A percentile compares a stretch with the other conserved stretches of the same genome.
These are phyloP conservation scores for Ladona fulva DNA, from an alignment of 1,140 invertebrate species.

Conservation along the genomic window DNA sequence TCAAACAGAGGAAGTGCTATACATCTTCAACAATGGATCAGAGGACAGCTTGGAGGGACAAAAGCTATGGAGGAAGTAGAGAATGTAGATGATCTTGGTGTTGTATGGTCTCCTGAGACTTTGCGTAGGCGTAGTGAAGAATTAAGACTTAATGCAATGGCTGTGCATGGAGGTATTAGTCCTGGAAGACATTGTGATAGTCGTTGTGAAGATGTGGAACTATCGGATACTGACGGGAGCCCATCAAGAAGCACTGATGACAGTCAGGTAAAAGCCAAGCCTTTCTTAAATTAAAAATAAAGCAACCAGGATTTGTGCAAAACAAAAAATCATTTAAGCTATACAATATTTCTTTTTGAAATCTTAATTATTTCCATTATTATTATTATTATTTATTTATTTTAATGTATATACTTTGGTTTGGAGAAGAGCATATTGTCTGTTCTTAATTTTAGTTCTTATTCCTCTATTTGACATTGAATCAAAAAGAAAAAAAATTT, in stretches of 20 bases:
- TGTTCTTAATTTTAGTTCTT: not conserved
- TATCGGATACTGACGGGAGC: constrained; percentile 48
- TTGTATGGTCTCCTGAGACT: constrained; percentile 55
- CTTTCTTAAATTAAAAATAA: too few relatives aligned
- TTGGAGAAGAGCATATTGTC: not conserved
- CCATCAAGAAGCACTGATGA: constrained; percentile 31
- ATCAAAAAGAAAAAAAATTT: not conserved
- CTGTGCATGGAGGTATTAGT: constrained; percentile 39
- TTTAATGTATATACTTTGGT: not conserved
- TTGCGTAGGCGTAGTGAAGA: constrained; percentile 54
- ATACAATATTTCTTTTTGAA: not conserved
- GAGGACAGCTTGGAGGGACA: constrained; percentile 40
- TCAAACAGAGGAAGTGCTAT: constrained; percentile 49
- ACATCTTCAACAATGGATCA: constrained; percentile 66
- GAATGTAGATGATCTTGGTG: constrained; percentile 28
- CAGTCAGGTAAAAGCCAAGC: constrained; percentile 48
- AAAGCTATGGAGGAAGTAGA: constrained; percentile 36
- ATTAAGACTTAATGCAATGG: constrained; percentile 34
- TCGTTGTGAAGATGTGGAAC: constrained; percentile 32
- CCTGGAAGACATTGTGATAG: constrained; percentile 31
- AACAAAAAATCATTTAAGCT: too few relatives aligned
- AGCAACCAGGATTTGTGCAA: too few relatives aligned
- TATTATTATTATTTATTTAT: not conserved
- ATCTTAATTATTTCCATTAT: not conserved
- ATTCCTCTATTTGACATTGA: not conserved